These are phyloP conservation scores for Leucophenga maculata DNA, from an alignment of 2,888 invertebrate species.

Conservation along the genomic window DNA sequence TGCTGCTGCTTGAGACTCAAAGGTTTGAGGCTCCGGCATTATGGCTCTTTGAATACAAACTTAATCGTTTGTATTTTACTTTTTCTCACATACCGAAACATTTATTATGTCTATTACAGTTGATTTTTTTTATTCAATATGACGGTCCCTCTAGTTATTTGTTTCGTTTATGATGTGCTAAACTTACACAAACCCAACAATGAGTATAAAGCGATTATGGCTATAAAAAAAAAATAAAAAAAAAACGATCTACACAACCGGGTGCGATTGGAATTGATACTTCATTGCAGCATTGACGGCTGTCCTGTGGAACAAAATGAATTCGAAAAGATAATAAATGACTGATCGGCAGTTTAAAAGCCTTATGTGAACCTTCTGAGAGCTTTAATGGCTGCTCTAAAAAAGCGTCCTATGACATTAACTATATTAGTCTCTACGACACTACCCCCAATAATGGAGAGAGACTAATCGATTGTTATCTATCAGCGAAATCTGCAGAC, in stretches of 20 bases:
- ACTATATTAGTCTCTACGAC: too few species aligned
- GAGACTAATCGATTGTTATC: too few species aligned
- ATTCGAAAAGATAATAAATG: slow-evolving; percentile 14
- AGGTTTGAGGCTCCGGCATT: neutral
- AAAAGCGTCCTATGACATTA: too few species aligned
- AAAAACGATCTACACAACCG: neutral
- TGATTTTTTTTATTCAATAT: neutral
- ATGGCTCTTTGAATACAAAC: neutral
- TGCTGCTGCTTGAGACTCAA: neutral
- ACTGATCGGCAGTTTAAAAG: too few species aligned
- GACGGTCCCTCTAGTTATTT: neutral
- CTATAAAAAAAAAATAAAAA: slow-evolving; percentile 6
- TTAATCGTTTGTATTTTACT: neutral
- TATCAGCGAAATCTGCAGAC: too few species aligned
- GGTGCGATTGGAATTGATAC: slow-evolving; percentile 1
- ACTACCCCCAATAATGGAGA: too few species aligned
- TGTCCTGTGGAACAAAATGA: slow-evolving; percentile 8
- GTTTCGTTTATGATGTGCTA: slow-evolving; percentile 55
- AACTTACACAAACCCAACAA: slow-evolving; percentile 60
- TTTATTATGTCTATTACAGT: slow-evolving; percentile 2
- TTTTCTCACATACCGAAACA: neutral
- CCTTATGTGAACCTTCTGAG: too few species aligned
- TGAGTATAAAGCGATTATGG: slow-evolving; percentile 63
- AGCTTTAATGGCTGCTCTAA: too few species aligned
- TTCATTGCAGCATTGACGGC: slow-evolving; percentile 29